Conservation (phyloP, 1,140 invertebrate species). For the Panulirus ornatus region DNA sequence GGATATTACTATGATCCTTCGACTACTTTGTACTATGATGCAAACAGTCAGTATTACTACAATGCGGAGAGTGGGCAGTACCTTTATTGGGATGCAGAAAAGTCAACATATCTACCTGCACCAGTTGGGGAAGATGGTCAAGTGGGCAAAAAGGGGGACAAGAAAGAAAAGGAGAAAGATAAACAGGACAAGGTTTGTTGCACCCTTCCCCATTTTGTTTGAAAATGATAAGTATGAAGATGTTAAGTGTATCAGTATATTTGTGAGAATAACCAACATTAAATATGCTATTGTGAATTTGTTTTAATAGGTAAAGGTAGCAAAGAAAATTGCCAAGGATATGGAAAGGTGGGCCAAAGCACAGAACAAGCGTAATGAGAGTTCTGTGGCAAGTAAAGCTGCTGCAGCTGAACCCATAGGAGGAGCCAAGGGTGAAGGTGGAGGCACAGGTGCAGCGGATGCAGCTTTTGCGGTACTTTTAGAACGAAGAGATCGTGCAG, state of each 20-base stretch:
- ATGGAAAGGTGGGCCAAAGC: slow-evolving; percentile 98
- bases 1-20: slow-evolving; percentile 97
- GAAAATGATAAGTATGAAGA: no score
- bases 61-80: slow-evolving; percentile 94
- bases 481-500: slow-evolving; percentile 65
- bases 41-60: slow-evolving; percentile 95
- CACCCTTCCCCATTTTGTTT: background rate
- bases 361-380: slow-evolving; percentile 97
- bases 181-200: slow-evolving; percentile 73
- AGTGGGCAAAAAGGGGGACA: slow-evolving; percentile 69
- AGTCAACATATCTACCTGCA: slow-evolving; percentile 89
- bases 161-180: slow-evolving; percentile 77
- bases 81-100: slow-evolving; percentile 95
- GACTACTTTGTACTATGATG: slow-evolving; percentile 97
- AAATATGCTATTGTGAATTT: no score
- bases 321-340: slow-evolving; percentile 97
- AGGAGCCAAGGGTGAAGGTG: slow-evolving; percentile 58
- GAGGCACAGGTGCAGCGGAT: slow-evolving; percentile 75
- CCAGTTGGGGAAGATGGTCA: slow-evolving; percentile 75
- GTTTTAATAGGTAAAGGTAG: slow-evolving; percentile 92
- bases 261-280: no score
- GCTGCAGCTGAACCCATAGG: slow-evolving; percentile 58
- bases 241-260: no score
- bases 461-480: slow-evolving; percentile 74
- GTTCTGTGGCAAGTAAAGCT: slow-evolving; percentile 83